These are phyloP conservation scores for Amazona vittata DNA, from an alignment of 2,113 vertebrate genomes.

Conservation along the genomic window DNA sequence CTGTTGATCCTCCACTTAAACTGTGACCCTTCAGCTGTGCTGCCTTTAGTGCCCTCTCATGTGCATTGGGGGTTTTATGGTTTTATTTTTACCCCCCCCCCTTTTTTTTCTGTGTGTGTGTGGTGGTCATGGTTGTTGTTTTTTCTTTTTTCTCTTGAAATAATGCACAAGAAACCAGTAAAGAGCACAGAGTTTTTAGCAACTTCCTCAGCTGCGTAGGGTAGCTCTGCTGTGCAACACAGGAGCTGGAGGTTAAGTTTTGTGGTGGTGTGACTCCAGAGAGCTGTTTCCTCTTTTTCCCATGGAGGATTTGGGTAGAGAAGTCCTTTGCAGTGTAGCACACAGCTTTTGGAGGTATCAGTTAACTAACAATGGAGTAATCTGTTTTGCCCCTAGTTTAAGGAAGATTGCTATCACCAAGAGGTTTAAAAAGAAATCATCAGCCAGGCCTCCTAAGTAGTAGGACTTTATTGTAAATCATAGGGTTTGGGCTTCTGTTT, in stretches of 20 bases:
- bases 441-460: neutral
- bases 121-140: neutral
- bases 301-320: neutral
- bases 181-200: neutral
- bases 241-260: neutral
- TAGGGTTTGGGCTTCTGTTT: neutral
- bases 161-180: neutral
- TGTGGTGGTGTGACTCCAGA: neutral
- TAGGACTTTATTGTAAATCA: neutral
- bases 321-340: neutral
- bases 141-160: neutral
- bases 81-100: neutral
- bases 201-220: neutral
- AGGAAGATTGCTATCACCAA: neutral
- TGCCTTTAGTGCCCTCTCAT: neutral
- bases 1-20: neutral
- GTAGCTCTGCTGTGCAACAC: neutral
- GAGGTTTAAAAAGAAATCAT: neutral
- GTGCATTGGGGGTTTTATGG: neutral
- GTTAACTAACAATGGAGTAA: neutral
- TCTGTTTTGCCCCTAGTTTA: neutral
- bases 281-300: neutral
- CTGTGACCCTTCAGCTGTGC: neutral
- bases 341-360: neutral
- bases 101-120: neutral